phyloP scores from a whole-genome alignment of 1,140 invertebrate genomes.

The Melitaea cinxia region DNA sequence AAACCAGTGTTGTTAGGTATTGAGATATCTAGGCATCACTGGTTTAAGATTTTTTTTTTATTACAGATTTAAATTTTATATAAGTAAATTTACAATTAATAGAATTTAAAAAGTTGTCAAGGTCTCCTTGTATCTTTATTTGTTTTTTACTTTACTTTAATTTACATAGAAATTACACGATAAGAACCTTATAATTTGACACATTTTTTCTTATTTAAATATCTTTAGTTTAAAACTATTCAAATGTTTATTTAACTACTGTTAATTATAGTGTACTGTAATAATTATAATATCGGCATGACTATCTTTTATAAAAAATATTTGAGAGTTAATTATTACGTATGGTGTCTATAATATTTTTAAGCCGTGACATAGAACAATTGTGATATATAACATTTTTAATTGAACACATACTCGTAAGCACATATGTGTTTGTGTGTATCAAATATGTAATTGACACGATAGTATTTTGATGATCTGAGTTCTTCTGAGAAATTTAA shows the following conservation, averaged over 20 bases:
- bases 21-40: too few relatives aligned
- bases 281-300: too few relatives aligned
- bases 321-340: neutral
- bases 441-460: too few relatives aligned
- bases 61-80: too few relatives aligned
- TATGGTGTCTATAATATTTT: neutral
- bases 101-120: neutral
- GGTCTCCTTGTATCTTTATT: neutral
- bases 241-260: neutral
- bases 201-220: neutral
- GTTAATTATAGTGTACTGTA: too few relatives aligned
- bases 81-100: neutral
- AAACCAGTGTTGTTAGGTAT: too few relatives aligned
- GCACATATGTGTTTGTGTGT: too few relatives aligned
- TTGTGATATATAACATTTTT: neutral
- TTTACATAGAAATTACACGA: neutral
- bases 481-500: too few relatives aligned
- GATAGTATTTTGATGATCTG: too few relatives aligned
- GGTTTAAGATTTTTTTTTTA: too few relatives aligned
- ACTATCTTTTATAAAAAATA: too few relatives aligned
- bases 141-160: neutral
- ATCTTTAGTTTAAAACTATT: neutral
- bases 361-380: neutral
- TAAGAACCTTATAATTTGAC: neutral
- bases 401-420: too few relatives aligned